These are phyloP conservation scores for Papilio aristodemus DNA, from an alignment of 1,140 invertebrate genomes.

Conservation along the genomic window DNA sequence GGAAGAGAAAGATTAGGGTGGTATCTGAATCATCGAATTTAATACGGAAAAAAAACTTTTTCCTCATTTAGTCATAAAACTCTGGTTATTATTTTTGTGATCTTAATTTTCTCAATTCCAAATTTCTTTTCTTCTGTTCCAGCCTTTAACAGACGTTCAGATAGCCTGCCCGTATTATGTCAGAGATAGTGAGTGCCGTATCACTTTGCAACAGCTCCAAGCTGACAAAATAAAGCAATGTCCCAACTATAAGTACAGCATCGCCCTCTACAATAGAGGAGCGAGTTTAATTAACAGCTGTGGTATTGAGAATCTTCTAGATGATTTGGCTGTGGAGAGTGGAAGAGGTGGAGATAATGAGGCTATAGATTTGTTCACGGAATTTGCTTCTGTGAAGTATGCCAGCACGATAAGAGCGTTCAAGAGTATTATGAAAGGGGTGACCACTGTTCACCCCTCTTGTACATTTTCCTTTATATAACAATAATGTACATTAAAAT, in stretches of 20 bases:
- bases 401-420: not conserved
- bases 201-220: not conserved
- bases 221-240: constrained; percentile 10
- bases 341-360: not conserved
- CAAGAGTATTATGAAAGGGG: not conserved
- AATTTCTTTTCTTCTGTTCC: not conserved
- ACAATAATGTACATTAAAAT: not conserved
- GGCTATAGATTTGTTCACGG: constrained; percentile 1
- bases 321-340: not conserved
- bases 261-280: not conserved
- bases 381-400: not conserved
- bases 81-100: too few relatives aligned
- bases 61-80: too few relatives aligned
- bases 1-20: too few relatives aligned
- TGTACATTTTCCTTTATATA: not conserved
- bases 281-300: not conserved
- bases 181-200: not conserved
- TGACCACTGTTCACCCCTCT: not conserved
- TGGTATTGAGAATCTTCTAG: constrained; percentile 6
- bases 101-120: too few relatives aligned
- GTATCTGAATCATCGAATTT: too few relatives aligned
- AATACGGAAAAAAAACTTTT: too few relatives aligned
- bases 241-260: not conserved
- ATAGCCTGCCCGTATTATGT: constrained; percentile 13
- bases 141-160: constrained; percentile 19